Percentiles rank a stretch among this genome's conserved stretches.
These are phyloP conservation scores for Neodon shergylaensis DNA, from an alignment of 2,113 vertebrate genomes.

Conservation along the genomic window DNA sequence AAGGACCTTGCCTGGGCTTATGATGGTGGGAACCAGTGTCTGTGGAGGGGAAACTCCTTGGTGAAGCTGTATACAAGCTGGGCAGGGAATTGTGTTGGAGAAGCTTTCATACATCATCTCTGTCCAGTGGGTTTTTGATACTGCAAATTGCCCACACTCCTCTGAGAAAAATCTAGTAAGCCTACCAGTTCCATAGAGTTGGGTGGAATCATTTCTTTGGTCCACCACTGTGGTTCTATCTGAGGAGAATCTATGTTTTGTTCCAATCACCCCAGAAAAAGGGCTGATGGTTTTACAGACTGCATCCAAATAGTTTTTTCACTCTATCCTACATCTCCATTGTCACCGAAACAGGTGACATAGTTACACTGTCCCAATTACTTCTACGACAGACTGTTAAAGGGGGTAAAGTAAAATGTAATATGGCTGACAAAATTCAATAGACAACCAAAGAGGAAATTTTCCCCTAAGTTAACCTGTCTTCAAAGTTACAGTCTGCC, in stretches of 20 bases:
- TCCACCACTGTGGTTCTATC: not conserved
- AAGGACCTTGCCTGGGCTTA: not conserved
- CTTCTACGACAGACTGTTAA: not conserved
- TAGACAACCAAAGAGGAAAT: not conserved
- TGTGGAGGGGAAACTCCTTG: not conserved
- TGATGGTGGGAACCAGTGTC: not conserved
- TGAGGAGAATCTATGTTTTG: not conserved
- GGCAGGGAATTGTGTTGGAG: not conserved
- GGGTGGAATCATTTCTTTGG: not conserved
- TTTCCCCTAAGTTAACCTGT: not conserved
- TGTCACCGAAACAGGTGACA: not conserved
- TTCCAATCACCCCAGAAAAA: not conserved
- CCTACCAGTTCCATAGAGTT: not conserved
- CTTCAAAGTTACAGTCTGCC: not conserved
- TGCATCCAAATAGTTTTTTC: accelerated
- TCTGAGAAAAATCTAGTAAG: not conserved
- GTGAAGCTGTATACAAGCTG: not conserved
- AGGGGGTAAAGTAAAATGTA: not conserved
- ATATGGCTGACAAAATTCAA: not conserved
- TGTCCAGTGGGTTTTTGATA: not conserved
- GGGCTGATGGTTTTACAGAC: not conserved
- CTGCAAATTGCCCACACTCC: not conserved
- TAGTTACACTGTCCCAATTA: accelerated
- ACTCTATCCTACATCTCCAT: no score
- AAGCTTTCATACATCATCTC: not conserved